Conservation (phyloP, 2,888 invertebrate genomes). For the Protodeltote pygarga region DNA sequence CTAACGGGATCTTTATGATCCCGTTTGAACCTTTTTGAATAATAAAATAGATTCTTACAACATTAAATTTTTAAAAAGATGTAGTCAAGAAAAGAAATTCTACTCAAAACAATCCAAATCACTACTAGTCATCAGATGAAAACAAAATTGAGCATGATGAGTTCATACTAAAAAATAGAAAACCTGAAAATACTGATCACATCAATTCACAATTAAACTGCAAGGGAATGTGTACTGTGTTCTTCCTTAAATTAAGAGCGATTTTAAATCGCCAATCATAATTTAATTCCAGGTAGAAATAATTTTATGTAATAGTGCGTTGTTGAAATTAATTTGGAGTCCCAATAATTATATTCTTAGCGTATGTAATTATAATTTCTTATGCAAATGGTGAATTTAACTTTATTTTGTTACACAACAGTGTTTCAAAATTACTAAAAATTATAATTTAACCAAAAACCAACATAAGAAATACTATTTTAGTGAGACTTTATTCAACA, state of each 20-base stretch:
- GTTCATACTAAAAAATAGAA: slow-evolving; percentile 22
- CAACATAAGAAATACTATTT: too few relatives aligned
- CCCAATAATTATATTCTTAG: too few relatives aligned
- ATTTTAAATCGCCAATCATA: background rate
- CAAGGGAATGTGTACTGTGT: slow-evolving; percentile 7
- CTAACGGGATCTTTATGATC: too few relatives aligned
- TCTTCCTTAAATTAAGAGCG: background rate
- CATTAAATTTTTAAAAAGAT: slow-evolving; percentile 5
- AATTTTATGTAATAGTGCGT: too few relatives aligned
- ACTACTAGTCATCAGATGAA: slow-evolving; percentile 16
- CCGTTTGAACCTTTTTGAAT: too few relatives aligned
- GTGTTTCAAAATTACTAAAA: too few relatives aligned
- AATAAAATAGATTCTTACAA: too few relatives aligned
- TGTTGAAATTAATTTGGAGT: too few relatives aligned
- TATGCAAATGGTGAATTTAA: too few relatives aligned
- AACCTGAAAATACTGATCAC: slow-evolving; percentile 25
- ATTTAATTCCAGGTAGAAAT: background rate
- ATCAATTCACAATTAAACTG: slow-evolving; percentile 4
- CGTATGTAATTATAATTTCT: too few relatives aligned
- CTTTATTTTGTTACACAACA: too few relatives aligned
- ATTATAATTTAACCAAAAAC: too few relatives aligned
- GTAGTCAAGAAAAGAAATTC: slow-evolving; percentile 7
- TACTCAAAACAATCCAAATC: slow-evolving; percentile 14
- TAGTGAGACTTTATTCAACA: slow-evolving; percentile 41
- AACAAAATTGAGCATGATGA: slow-evolving; percentile 28